phyloP scores from a whole-genome alignment of 2,797 vertebrate species.

The Echiichthys vipera region DNA sequence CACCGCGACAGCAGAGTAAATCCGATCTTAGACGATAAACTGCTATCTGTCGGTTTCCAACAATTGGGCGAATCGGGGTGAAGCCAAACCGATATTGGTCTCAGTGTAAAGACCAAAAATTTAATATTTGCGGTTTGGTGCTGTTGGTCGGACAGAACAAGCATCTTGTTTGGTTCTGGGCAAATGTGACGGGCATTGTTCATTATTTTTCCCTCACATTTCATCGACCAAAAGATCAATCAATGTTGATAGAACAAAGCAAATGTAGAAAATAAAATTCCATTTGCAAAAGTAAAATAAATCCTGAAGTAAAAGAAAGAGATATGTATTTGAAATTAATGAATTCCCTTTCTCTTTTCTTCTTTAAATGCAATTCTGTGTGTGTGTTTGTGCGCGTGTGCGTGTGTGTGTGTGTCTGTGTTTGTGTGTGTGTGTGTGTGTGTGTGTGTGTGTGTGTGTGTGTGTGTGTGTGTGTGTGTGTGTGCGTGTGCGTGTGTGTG shows the following conservation, averaged over 20 bases:
- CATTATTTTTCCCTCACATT: not conserved
- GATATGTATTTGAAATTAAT: not conserved
- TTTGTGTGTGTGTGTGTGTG: not conserved
- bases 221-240: not conserved
- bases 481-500: not conserved
- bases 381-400: not conserved
- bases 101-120: no score
- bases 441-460: not conserved
- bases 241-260: not conserved
- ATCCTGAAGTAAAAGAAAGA: conserved; percentile 5
- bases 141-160: not conserved
- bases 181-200: not conserved
- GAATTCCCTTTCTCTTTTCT: not conserved
- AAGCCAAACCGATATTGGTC: no score
- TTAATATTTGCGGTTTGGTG: not conserved
- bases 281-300: not conserved
- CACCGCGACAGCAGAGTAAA: no score
- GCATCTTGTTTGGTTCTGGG: not conserved
- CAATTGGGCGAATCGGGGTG: no score
- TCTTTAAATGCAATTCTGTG: conserved; percentile 27
- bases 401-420: not conserved
- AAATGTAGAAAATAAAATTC: not conserved
- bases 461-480: conserved; percentile 5
- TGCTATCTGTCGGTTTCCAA: no score
- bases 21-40: no score